A percentile compares a stretch with the other conserved stretches of the same genome.
Conservation (phyloP, 1,140 invertebrate genomes). For the Ips typographus region DNA sequence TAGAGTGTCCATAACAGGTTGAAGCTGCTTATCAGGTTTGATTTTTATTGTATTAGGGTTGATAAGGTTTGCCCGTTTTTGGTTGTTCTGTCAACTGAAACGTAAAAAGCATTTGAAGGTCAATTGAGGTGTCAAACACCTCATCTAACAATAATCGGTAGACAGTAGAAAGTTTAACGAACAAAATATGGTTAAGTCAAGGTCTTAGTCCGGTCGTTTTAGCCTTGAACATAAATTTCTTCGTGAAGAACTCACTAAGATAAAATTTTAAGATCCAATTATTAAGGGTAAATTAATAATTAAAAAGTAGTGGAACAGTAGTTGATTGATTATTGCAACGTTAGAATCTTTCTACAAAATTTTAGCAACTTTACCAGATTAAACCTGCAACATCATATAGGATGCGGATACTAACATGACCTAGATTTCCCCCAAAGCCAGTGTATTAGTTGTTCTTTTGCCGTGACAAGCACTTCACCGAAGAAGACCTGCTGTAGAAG, state of each 20-base stretch:
- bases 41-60: neutral
- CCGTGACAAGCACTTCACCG: conserved; percentile 35
- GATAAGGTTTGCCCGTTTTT: neutral
- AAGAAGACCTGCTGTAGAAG: conserved; percentile 5
- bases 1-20: conserved; percentile 16
- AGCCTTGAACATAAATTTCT: too few species aligned
- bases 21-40: conserved; percentile 8
- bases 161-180: conserved; percentile 37
- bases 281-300: too few species aligned
- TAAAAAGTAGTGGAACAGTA: too few species aligned
- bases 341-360: too few species aligned
- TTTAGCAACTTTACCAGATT: neutral
- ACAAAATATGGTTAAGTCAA: conserved; percentile 36
- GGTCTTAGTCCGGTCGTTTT: neutral
- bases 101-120: conserved; percentile 11
- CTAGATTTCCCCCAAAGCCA: conserved; percentile 35
- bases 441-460: conserved; percentile 39
- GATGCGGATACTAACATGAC: conserved; percentile 39
- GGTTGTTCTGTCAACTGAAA: neutral
- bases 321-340: too few species aligned
- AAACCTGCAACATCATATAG: conserved; percentile 24
- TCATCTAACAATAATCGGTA: conserved; percentile 26
- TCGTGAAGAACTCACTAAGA: too few species aligned
- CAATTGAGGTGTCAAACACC: conserved; percentile 14
- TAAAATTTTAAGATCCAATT: too few species aligned